Percentiles rank a stretch among this genome's conserved stretches.
Evolutionary conservation across 2,888 invertebrate species (phyloP).

Genomic region (Euplagia quadripunctaria): DNA sequence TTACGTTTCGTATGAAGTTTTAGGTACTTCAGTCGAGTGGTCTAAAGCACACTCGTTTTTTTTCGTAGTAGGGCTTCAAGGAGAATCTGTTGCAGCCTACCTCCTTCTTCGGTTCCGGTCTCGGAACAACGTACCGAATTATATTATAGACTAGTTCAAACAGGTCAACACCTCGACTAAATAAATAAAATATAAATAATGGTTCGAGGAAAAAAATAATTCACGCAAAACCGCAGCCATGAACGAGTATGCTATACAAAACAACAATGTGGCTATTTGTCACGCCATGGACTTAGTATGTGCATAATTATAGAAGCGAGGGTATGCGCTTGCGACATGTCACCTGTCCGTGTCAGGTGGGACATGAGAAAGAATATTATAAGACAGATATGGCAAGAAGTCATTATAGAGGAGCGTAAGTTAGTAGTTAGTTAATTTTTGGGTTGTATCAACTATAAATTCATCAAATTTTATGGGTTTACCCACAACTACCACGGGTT

Average conservation of each 20-base stretch:
- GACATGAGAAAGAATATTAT: constrained; percentile 23
- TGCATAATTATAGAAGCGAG: constrained; percentile 52
- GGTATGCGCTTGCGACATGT: constrained; percentile 35
- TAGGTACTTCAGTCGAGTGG: too few relatives aligned
- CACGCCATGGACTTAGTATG: constrained; percentile 55
- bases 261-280: constrained; percentile 54
- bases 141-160: background rate
- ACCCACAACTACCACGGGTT: too few relatives aligned
- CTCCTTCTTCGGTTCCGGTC: background rate
- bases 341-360: constrained; percentile 42
- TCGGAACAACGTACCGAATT: too few relatives aligned
- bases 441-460: too few relatives aligned
- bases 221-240: constrained; percentile 24
- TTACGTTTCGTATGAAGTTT: too few relatives aligned
- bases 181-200: background rate
- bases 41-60: too few relatives aligned
- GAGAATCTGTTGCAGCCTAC: background rate
- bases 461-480: too few relatives aligned
- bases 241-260: constrained; percentile 27
- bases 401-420: background rate
- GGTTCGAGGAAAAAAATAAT: constrained; percentile 5
- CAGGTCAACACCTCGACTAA: background rate
- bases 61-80: background rate
- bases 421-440: too few relatives aligned
- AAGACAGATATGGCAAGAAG: background rate